Percentiles rank a stretch among this genome's conserved stretches.
These are phyloP conservation scores for Drosophila prosaltans DNA, from an alignment of 1,140 invertebrate genomes.

Conservation along the genomic window DNA sequence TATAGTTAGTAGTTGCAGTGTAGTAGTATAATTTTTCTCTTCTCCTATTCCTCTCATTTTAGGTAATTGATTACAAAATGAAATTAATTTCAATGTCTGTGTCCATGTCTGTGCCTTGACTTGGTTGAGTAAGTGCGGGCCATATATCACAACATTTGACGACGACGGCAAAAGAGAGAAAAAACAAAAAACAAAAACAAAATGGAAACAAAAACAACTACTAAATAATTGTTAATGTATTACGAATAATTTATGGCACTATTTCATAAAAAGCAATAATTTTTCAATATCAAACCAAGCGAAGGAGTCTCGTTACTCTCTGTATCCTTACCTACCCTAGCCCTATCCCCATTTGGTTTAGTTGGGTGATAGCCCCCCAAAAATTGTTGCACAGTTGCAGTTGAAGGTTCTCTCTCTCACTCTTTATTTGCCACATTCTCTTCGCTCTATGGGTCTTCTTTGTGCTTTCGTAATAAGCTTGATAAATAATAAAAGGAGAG, in stretches of 20 bases:
- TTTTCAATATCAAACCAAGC: constrained; percentile 80
- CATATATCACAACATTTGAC: constrained; percentile 74
- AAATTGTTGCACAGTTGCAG: constrained; percentile 68
- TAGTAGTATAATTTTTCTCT: constrained; percentile 17
- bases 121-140: constrained; percentile 67
- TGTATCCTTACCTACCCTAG: background rate
- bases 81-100: constrained; percentile 68
- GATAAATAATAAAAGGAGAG: constrained; percentile 78
- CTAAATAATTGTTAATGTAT: constrained; percentile 82
- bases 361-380: background rate
- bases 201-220: constrained; percentile 62
- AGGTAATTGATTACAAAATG: constrained; percentile 73
- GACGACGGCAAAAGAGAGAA: constrained; percentile 26
- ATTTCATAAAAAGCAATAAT: constrained; percentile 82
- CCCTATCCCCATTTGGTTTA: background rate
- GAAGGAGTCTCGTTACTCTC: constrained; percentile 47
- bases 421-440: background rate
- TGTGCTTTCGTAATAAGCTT: constrained; percentile 78
- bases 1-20: constrained; percentile 6
- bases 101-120: constrained; percentile 34
- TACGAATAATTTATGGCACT: constrained; percentile 81
- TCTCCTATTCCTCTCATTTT: constrained; percentile 47
- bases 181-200: too few relatives aligned
- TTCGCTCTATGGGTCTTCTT: constrained; percentile 23
- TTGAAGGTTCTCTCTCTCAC: constrained; percentile 46